phyloP scores from a whole-genome alignment of 2,113 vertebrate species.

The Syrmaticus mikado region DNA sequence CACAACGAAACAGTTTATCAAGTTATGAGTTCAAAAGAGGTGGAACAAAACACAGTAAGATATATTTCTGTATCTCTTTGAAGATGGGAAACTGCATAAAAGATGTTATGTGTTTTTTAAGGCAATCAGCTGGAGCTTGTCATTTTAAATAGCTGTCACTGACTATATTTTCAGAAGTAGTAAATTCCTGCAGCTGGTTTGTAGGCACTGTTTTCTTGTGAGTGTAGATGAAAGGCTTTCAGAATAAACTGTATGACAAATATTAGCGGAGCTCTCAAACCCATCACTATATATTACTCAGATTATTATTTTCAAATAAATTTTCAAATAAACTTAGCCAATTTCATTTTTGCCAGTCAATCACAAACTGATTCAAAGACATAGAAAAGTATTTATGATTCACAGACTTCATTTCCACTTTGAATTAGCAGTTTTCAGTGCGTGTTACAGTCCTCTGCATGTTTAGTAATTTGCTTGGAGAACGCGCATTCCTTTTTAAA shows the following conservation, averaged over 20 bases:
- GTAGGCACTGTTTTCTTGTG: background rate
- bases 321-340: accelerated
- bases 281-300: background rate
- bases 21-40: background rate
- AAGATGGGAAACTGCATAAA: background rate
- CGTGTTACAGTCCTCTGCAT: accelerated
- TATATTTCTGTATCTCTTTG: background rate
- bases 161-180: background rate
- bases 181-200: background rate
- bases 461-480: background rate
- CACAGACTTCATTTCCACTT: background rate
- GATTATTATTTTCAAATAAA: background rate
- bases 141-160: background rate
- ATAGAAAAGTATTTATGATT: background rate
- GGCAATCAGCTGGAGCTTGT: background rate
- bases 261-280: background rate
- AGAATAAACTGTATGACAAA: background rate
- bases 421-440: background rate
- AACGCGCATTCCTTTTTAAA: background rate
- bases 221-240: background rate
- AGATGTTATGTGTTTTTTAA: background rate
- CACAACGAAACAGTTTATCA: background rate
- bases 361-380: background rate
- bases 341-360: background rate
- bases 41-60: background rate